Evolutionary conservation across 1,140 invertebrate genomes (phyloP), one percentile per base, ranked within the genome.

Genomic region (Chironomus tepperi): DNA sequence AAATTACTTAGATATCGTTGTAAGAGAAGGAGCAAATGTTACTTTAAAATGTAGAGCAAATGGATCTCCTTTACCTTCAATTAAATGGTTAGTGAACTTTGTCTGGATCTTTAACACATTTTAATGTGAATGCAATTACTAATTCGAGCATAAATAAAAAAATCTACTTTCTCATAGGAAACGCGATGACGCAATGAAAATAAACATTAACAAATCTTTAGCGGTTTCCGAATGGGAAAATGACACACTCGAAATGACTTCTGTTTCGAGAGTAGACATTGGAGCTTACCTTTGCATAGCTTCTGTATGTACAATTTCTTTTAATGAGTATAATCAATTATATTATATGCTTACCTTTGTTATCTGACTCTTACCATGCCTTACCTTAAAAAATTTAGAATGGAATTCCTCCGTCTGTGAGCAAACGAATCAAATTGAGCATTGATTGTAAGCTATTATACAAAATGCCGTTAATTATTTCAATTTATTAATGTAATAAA

Each of bases 211-310:
- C 65, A 70, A 16, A 18, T 18, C 65, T 15, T 21, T 70, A 19
- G 65, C 85, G 93, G 93, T 93, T 77, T 80, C 84, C 43, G 93
- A 94, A 79, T 93, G 90, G 89, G 89, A 93, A 78, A 93, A 93
- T 19, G 90, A 93, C 78, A 89, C 88, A 2, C 81, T 97, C 78
- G 93, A 95, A 79, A 90, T 97, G 84, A 88, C 87, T 2, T 86
- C 91, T 77, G 95, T 96, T 77, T 94, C 93, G 34, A 87, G 94
- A 73, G 83, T 96, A 73, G 93, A 95, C 79, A 96, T 96, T 93
- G 94, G 93, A 16, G 91, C 91, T 43, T 96, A 95, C 84, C 86
- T 96, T 43, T 96, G 93, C 82, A 94, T 96, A 75, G 92, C 92
- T 15, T 86, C 84, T 10, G 73, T 43, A 73, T 42, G 24, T 42